phyloP scores from a whole-genome alignment of 2,797 vertebrate genomes.

The Galaxias olidus region DNA sequence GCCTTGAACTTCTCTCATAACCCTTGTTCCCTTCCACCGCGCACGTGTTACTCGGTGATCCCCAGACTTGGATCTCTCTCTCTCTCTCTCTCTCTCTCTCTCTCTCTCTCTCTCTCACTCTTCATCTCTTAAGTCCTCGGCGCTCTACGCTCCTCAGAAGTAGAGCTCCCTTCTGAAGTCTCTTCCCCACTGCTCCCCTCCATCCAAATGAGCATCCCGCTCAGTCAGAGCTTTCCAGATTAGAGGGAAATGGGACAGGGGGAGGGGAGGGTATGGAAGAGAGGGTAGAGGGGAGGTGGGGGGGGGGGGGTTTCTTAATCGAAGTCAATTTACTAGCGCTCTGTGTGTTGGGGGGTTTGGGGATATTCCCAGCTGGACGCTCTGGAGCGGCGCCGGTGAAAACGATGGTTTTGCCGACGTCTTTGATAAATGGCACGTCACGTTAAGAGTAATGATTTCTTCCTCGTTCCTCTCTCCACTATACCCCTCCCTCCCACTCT shows the following conservation, averaged over 20 bases:
- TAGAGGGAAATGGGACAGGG: too few relatives aligned
- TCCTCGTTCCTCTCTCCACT: slow-evolving; percentile 14
- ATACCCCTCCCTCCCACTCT: slow-evolving; percentile 59
- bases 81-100: too few relatives aligned
- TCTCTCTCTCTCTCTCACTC: background rate
- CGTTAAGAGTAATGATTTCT: background rate
- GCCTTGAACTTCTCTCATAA: background rate
- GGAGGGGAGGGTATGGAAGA: background rate
- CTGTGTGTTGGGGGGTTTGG: background rate
- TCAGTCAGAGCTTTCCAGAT: background rate
- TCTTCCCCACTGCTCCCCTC: background rate
- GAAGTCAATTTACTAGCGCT: background rate
- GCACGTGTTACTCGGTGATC: too few relatives aligned
- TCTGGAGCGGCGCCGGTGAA: background rate
- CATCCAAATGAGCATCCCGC: background rate
- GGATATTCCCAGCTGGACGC: background rate
- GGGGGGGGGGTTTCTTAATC: background rate
- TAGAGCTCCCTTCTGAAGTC: background rate
- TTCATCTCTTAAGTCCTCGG: background rate
- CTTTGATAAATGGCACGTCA: background rate
- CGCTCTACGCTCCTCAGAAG: slow-evolving; percentile 5
- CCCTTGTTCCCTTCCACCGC: background rate
- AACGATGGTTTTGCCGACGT: slow-evolving; percentile 3
- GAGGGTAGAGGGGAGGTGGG: too few relatives aligned
- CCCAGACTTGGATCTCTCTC: too few relatives aligned